Percentiles rank a stretch among this genome's conserved stretches.
phyloP scores from a whole-genome alignment of 2,797 vertebrate species.

The Lophius americanus region DNA sequence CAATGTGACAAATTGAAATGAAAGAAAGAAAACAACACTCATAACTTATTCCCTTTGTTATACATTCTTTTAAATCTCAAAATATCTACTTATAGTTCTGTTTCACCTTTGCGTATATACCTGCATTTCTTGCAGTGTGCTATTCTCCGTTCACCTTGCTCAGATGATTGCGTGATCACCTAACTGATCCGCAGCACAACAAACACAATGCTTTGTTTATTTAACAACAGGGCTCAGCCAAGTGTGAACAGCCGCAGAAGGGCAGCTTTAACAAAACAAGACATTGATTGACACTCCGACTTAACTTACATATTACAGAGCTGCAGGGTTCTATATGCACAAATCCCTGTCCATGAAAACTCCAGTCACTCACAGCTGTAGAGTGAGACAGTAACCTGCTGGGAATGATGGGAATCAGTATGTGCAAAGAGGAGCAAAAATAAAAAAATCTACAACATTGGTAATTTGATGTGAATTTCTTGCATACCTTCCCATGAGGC shows the following conservation, averaged over 20 bases:
- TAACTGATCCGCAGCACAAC: slow-evolving; percentile 47
- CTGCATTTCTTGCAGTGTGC: slow-evolving; percentile 3
- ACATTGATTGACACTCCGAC: slow-evolving; percentile 57
- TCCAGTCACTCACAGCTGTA: slow-evolving; percentile 16
- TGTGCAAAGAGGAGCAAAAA: slow-evolving; percentile 4
- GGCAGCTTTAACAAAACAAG: slow-evolving; percentile 59
- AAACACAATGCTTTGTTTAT: slow-evolving; percentile 64
- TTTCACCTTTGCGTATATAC: neutral
- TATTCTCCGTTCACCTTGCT: neutral
- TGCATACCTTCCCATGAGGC: slow-evolving; percentile 68
- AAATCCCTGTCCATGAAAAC: slow-evolving; percentile 17
- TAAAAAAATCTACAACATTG: slow-evolving; percentile 40
- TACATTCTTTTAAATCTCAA: neutral
- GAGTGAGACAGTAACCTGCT: slow-evolving; percentile 11
- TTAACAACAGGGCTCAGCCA: slow-evolving; percentile 65
- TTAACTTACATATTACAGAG: slow-evolving; percentile 48
- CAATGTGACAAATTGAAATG: no score
- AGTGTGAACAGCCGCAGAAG: slow-evolving; percentile 59
- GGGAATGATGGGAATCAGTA: slow-evolving; percentile 20
- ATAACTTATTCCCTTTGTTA: no score
- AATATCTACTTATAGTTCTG: neutral
- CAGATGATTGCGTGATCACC: slow-evolving; percentile 54
- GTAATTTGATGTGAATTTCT: slow-evolving; percentile 49
- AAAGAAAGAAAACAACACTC: no score
- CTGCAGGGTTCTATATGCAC: slow-evolving; percentile 10